These are phyloP conservation scores for Neodon shergylaensis DNA, from an alignment of 2,113 vertebrate species.

Conservation along the genomic window DNA sequence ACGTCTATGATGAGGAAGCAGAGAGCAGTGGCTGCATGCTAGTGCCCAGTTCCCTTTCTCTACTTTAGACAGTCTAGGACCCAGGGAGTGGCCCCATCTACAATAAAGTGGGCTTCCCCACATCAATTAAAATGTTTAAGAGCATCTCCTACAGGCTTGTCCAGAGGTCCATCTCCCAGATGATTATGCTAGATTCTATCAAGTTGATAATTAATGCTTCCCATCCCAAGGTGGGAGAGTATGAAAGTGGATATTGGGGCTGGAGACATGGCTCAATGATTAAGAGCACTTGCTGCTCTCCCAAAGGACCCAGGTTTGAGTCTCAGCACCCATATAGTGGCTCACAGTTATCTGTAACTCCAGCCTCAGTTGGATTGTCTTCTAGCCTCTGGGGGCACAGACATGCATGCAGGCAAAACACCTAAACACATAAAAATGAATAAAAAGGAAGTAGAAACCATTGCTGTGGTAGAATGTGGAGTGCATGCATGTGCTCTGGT, in stretches of 20 bases:
- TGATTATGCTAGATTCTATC: background rate
- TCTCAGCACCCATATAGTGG: background rate
- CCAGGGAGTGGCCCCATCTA: background rate
- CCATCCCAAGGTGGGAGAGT: background rate
- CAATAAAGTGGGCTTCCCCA: background rate
- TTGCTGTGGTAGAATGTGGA: background rate
- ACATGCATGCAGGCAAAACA: background rate
- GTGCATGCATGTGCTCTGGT: background rate
- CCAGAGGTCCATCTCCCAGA: background rate
- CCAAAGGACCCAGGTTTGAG: background rate
- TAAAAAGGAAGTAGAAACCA: background rate
- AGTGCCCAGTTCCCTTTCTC: background rate
- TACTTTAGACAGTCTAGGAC: background rate
- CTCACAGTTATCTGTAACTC: background rate
- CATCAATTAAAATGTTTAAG: background rate
- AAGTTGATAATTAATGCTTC: background rate
- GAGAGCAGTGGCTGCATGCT: background rate
- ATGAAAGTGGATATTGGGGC: too few relatives aligned
- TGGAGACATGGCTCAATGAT: background rate
- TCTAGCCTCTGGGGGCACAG: background rate
- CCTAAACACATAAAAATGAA: background rate
- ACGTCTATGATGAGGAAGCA: too few relatives aligned
- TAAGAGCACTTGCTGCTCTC: background rate
- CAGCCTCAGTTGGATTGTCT: background rate
- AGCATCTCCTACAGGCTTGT: background rate